These are phyloP conservation scores for Sciaenops ocellatus DNA, from an alignment of 2,797 vertebrate genomes.

Conservation along the genomic window DNA sequence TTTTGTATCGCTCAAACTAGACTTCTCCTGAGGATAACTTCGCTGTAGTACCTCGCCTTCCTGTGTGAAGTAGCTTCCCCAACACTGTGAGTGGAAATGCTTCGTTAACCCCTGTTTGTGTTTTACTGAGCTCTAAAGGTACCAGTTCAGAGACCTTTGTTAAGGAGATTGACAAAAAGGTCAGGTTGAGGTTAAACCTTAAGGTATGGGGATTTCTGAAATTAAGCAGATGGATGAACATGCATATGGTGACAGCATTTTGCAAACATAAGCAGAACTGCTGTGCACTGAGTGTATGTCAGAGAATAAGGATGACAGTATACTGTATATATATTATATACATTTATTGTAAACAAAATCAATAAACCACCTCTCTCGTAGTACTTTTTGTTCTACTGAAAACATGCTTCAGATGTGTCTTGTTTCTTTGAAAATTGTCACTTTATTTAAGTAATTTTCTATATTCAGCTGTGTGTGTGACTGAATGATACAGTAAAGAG, in stretches of 20 bases:
- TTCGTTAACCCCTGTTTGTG: background rate
- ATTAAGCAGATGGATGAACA: constrained; percentile 31
- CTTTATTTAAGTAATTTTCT: no score
- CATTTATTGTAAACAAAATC: no score
- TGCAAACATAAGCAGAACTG: background rate
- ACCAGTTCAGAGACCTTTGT: constrained; percentile 35
- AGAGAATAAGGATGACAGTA: background rate
- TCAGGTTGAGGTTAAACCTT: constrained; percentile 58
- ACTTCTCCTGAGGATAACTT: no score
- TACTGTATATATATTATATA: no score
- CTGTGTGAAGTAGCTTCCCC: no score
- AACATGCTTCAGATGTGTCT: no score
- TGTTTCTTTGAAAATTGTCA: no score
- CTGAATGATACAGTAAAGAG: background rate
- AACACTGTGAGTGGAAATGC: background rate
- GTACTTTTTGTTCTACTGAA: no score
- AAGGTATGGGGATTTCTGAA: constrained; percentile 50
- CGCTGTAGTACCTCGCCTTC: no score
- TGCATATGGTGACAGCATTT: background rate
- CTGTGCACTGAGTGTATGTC: background rate
- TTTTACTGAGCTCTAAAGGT: constrained; percentile 17
- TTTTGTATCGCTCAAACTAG: no score
- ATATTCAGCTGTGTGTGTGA: no score
- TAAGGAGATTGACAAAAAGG: constrained; percentile 60
- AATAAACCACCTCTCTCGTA: no score